These are phyloP conservation scores for Scolopax bukidnonensis DNA, from an alignment of 2,797 vertebrate species.

Conservation along the genomic window DNA sequence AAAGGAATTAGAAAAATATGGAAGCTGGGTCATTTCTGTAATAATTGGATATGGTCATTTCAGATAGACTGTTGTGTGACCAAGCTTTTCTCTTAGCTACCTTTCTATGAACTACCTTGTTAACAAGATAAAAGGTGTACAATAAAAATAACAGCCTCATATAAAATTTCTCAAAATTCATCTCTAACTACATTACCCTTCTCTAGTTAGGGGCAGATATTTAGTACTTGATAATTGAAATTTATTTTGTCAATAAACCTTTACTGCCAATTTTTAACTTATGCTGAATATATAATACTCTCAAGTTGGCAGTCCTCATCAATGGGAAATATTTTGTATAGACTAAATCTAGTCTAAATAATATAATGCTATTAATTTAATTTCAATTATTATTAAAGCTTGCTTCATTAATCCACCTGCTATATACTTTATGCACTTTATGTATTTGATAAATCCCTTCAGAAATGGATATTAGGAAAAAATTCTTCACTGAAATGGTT, in stretches of 20 bases:
- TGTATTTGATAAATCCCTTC: neutral
- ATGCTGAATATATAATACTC: neutral
- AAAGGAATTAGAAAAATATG: neutral
- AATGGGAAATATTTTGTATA: neutral
- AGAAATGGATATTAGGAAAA: neutral
- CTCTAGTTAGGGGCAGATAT: neutral
- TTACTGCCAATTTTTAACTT: constrained; percentile 3
- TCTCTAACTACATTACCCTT: neutral
- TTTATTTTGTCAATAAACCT: constrained; percentile 19
- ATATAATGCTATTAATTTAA: neutral
- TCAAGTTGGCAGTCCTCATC: neutral
- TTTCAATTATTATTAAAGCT: constrained; percentile 26
- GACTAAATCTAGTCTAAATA: neutral
- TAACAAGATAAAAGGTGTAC: neutral
- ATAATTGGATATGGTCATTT: neutral
- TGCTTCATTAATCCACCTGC: neutral
- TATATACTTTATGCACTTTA: neutral
- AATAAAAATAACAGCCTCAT: neutral
- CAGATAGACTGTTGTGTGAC: neutral
- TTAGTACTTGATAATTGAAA: constrained; percentile 9
- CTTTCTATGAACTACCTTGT: neutral
- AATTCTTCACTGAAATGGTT: neutral
- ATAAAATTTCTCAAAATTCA: neutral
- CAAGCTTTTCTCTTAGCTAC: neutral
- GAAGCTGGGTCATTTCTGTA: neutral